phyloP scores from a whole-genome alignment of 2,888 invertebrate species.

The Megaustenia siamemsis region DNA sequence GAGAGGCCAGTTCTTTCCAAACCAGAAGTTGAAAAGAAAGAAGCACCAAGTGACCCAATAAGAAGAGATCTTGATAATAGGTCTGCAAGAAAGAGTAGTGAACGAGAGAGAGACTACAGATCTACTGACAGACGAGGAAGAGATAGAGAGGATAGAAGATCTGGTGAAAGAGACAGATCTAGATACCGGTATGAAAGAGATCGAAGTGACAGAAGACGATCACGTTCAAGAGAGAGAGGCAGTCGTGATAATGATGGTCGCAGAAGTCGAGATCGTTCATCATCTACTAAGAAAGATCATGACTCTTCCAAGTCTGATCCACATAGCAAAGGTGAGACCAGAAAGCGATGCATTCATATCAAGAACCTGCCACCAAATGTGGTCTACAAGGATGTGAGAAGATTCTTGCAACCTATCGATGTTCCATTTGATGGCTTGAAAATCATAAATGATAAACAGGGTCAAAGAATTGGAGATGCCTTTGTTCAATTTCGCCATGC shows the following conservation, averaged over 20 bases:
- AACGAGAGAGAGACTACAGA: conserved; percentile 55
- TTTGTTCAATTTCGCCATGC: conserved; percentile 88
- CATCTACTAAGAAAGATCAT: conserved; percentile 45
- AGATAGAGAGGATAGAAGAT: conserved; percentile 49
- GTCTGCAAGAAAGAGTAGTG: conserved; percentile 26
- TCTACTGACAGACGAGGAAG: conserved; percentile 54
- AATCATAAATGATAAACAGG: conserved; percentile 89
- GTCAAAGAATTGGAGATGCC: conserved; percentile 88
- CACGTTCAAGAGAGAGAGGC: conserved; percentile 39
- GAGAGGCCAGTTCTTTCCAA: background rate
- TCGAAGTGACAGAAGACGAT: conserved; percentile 54
- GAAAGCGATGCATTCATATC: conserved; percentile 41
- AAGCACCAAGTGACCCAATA: conserved; percentile 21
- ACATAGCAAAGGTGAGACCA: background rate
- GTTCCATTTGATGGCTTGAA: conserved; percentile 92
- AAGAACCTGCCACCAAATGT: conserved; percentile 84
- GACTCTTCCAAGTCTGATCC: conserved; percentile 27
- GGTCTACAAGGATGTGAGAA: conserved; percentile 89
- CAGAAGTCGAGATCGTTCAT: conserved; percentile 40
- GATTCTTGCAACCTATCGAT: conserved; percentile 88
- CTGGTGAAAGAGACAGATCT: conserved; percentile 33
- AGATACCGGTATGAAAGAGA: conserved; percentile 47
- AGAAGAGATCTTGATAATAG: conserved; percentile 39
- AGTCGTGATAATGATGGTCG: conserved; percentile 40
- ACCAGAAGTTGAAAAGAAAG: conserved; percentile 39